Base-by-base conservation (phyloP, 2,888 invertebrate species). In the Crocallis elinguaria region DNA sequence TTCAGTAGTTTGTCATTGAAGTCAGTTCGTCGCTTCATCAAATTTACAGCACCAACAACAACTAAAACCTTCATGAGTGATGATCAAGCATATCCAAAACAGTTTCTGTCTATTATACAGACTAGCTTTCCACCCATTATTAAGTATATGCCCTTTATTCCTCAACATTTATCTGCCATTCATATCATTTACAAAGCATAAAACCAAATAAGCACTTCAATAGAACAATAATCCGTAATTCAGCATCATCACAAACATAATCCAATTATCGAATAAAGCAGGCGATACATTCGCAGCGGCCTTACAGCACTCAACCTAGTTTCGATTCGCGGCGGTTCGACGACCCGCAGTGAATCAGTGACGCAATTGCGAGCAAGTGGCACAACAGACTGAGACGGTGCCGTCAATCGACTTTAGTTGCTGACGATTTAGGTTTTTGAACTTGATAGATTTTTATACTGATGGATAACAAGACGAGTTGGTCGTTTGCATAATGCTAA, bases 311-410 rank as follows among this genome's bases (percentile, higher is more conserved):
- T 43, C 38, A 37, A 50, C 43, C 43, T 25, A 38, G 30, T 43
- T 50, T 37, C 41, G 32, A 11, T 32, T 62, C 58, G 42, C n/a
- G 63, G 63, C 51, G 62, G 75, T 75, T 81, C 77, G 73, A 66
- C 67, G 72, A 70, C 75, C 75, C 66, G 50, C 61, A 49, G 65
- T 81, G 81, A 81, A 65, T 49, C 61, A 49, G 65, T 81, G 81
- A 81, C 74, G 82, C 69, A 82, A 80, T 73, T 48, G 42, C 60
- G 73, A 62, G 62, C 74, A 82, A 79, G 77, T 82, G 54, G 80
- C 62, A 68, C 75, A 66, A 70, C 61, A 70, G n/a, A 39, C 67
- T 74, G 70, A 62, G 67, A 11, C 17, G 17, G 23, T 25, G 25
- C 25, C n/a, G 35, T 11, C 19, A 23, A 36, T 36, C 23, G 37